Evolutionary conservation across 2,797 vertebrate genomes (phyloP).

Genomic region (Chiloscyllium punctatum): DNA sequence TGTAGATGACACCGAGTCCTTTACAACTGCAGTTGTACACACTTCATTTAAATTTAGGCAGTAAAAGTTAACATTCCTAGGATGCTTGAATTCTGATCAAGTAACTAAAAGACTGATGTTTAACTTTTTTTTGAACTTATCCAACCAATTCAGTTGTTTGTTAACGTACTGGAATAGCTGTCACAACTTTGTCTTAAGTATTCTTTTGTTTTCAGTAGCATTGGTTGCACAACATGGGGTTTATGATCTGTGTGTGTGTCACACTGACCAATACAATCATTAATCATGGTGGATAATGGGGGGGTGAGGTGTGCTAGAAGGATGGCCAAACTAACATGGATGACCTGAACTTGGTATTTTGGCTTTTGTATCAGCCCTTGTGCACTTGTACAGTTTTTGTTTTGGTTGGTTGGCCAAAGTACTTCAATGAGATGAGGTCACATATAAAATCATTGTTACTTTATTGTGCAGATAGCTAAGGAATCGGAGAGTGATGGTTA

Average conservation of each 20-base stretch:
- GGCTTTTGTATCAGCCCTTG: not conserved
- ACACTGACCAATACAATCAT: not conserved
- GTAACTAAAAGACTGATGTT: not conserved
- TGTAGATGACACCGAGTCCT: not conserved
- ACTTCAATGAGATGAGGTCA: not conserved
- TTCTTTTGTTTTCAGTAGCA: not conserved
- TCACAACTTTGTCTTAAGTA: not conserved
- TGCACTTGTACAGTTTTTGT: not conserved
- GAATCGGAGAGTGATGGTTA: not conserved
- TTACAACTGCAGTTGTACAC: not conserved
- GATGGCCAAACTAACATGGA: no score
- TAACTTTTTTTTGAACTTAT: not conserved
- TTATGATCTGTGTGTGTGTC: no score
- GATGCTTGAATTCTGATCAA: slow-evolving; percentile 12
- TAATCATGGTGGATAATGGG: not conserved
- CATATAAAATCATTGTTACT: not conserved
- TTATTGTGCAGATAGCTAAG: not conserved
- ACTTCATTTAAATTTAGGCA: not conserved
- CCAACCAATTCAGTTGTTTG: no score
- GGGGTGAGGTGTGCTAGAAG: not conserved
- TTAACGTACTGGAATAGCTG: not conserved
- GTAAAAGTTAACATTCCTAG: not conserved
- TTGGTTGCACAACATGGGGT: not conserved
- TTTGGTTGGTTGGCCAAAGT: not conserved
- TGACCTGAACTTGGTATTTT: not conserved